These are phyloP conservation scores for Eupithecia centaureata DNA, from an alignment of 2,888 invertebrate genomes.

Conservation along the genomic window DNA sequence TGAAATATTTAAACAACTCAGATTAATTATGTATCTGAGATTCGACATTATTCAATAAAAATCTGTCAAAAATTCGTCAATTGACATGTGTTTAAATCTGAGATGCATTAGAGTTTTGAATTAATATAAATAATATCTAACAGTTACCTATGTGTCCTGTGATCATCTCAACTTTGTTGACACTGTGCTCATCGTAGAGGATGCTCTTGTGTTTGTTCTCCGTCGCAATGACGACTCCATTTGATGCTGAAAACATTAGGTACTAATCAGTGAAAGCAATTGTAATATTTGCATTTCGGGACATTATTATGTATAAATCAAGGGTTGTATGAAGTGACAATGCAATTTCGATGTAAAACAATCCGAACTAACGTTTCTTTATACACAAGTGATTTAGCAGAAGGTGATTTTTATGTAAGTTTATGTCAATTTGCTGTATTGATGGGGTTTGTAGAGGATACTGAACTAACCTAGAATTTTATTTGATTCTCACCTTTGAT, in stretches of 20 bases:
- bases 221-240: constrained; percentile 99
- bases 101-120: too few relatives aligned
- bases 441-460: constrained; percentile 25
- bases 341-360: not conserved
- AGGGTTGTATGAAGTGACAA: not conserved
- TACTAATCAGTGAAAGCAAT: not conserved
- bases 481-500: constrained; percentile 90
- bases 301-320: not conserved
- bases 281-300: not conserved
- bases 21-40: too few relatives aligned
- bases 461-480: constrained; percentile 54
- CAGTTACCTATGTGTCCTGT: constrained; percentile 90
- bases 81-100: too few relatives aligned
- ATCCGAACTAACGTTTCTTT: too few relatives aligned
- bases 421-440: not conserved
- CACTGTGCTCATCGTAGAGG: constrained; percentile 98
- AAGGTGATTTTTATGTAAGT: not conserved
- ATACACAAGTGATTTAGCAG: too few relatives aligned
- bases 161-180: constrained; percentile 98
- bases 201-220: constrained; percentile 99
- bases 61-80: too few relatives aligned
- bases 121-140: not conserved
- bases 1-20: too few relatives aligned
- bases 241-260: constrained; percentile 88
- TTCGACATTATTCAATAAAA: too few relatives aligned